Percentiles rank a stretch among this genome's conserved stretches.
phyloP scores from a whole-genome alignment of 2,888 invertebrate genomes.

The Eupithecia vulgata region DNA sequence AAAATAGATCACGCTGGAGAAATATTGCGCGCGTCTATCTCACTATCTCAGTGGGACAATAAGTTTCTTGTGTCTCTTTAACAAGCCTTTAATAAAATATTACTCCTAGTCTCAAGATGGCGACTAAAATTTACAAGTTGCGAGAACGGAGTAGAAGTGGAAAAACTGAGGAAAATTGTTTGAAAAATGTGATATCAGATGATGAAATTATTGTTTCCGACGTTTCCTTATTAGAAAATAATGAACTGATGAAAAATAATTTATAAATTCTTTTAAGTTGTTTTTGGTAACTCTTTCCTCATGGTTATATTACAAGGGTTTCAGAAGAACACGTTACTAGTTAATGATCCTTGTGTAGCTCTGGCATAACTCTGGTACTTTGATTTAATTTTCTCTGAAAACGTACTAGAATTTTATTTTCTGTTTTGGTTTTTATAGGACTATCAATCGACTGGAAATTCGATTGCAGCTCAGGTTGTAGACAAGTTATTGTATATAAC shows the following conservation, averaged over 20 bases:
- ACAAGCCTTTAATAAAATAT: conserved; percentile 38
- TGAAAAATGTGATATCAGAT: background rate
- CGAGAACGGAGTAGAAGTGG: background rate
- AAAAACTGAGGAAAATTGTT: conserved; percentile 1
- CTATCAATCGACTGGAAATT: background rate
- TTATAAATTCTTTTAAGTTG: background rate
- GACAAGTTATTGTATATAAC: background rate
- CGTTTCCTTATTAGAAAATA: conserved; percentile 6
- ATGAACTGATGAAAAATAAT: conserved; percentile 7
- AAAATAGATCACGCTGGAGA: conserved; percentile 30
- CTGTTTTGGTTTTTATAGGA: background rate
- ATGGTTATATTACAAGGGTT: background rate
- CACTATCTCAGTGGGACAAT: conserved; percentile 33
- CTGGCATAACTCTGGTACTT: no score
- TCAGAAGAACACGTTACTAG: background rate
- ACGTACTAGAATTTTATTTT: no score
- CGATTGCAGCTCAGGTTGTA: background rate
- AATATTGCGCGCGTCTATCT: conserved; percentile 33
- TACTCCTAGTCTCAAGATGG: conserved; percentile 31
- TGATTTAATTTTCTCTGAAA: no score
- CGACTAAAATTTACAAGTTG: conserved; percentile 19
- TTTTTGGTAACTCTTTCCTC: background rate
- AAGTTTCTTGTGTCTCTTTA: conserved; percentile 37
- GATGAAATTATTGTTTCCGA: conserved; percentile 13
- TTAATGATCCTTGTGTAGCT: no score